Evolutionary conservation across 2,797 vertebrate species (phyloP).

Genomic region (Rhabdomys pumilio): DNA sequence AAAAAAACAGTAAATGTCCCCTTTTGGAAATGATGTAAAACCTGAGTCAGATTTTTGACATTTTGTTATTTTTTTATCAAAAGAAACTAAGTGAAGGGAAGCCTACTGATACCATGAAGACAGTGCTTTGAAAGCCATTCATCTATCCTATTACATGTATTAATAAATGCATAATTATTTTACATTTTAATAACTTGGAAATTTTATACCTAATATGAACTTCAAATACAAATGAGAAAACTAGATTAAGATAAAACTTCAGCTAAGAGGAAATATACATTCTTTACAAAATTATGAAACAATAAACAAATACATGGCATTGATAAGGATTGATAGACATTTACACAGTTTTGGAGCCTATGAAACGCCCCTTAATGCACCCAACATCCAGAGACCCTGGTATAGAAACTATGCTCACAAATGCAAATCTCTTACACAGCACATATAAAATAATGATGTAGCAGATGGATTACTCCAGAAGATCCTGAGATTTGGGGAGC

Average conservation of each 20-base stretch:
- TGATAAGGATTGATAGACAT: conserved; percentile 1
- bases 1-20: neutral
- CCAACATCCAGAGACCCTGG: neutral
- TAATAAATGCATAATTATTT: conserved; percentile 63
- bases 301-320: conserved; percentile 31
- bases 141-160: neutral
- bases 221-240: conserved; percentile 34
- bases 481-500: neutral
- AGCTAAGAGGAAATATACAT: conserved; percentile 19
- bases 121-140: conserved; percentile 28
- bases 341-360: neutral
- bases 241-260: conserved; percentile 33
- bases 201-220: conserved; percentile 48
- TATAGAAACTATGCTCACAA: neutral
- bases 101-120: neutral
- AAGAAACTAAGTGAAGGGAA: conserved; percentile 49
- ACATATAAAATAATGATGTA: neutral
- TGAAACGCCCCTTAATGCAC: neutral
- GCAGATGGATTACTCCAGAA: neutral
- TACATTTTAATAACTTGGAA: conserved; percentile 55
- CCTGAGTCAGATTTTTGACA: conserved; percentile 26
- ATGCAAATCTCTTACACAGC: neutral
- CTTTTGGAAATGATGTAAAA: conserved; percentile 41
- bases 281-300: conserved; percentile 35
- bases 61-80: neutral